A percentile compares a stretch with the other conserved stretches of the same genome.
Evolutionary conservation across 2,113 vertebrate genomes (phyloP).

Genomic region (Perognathus longimembris): DNA sequence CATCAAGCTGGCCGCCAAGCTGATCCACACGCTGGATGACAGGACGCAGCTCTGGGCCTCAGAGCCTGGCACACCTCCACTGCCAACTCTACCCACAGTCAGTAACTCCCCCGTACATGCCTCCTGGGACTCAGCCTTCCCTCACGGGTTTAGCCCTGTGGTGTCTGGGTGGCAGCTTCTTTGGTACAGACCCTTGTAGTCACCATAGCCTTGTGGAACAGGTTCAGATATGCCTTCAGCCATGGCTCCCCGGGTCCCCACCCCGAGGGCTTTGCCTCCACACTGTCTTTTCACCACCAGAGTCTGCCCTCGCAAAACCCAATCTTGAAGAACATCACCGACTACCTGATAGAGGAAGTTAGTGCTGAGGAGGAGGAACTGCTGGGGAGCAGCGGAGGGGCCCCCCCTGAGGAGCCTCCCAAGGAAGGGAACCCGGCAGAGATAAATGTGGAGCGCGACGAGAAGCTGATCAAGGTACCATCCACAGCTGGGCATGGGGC

Average conservation of each 20-base stretch:
- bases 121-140: not conserved
- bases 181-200: not conserved
- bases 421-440: slow-evolving; percentile 94
- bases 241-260: not conserved
- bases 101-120: slow-evolving; percentile 32
- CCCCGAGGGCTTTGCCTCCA: not conserved
- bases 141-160: not conserved
- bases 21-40: slow-evolving; percentile 93
- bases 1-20: slow-evolving; percentile 94
- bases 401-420: slow-evolving; percentile 88
- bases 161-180: not conserved
- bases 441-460: slow-evolving; percentile 93
- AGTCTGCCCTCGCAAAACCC: slow-evolving; percentile 91
- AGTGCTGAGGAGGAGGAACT: slow-evolving; percentile 96
- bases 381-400: slow-evolving; percentile 90
- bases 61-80: slow-evolving; percentile 82
- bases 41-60: slow-evolving; percentile 91
- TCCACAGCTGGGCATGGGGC: rapidly evolving
- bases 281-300: slow-evolving; percentile 69
- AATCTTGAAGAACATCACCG: slow-evolving; percentile 96
- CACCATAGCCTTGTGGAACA: not conserved
- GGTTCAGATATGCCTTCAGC: not conserved
- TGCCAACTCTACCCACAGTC: slow-evolving; percentile 58
- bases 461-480: slow-evolving; percentile 94
- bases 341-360: slow-evolving; percentile 97